Evolutionary conservation across 2,797 vertebrate genomes (phyloP), one percentile per base, ranked within the genome.

Genomic region (Taeniopygia guttata): DNA sequence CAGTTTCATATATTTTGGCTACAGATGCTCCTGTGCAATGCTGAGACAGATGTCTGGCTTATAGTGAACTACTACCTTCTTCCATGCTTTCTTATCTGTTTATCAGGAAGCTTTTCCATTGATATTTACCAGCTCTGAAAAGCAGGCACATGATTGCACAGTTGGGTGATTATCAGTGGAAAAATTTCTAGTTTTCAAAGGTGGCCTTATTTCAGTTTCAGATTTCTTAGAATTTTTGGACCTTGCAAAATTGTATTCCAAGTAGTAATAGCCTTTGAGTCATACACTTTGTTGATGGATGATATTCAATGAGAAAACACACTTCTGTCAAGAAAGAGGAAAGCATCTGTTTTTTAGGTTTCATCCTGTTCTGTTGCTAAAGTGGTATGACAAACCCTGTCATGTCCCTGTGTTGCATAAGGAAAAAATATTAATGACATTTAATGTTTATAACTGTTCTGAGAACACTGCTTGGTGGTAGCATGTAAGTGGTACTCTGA

Each of bases 401-500:
- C 36, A 42, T 0, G 8, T 92, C 10, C 16, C 23, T 48, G 15
- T 72, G 54, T 74, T 84, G 19, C 32, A 11, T 34, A 42, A 75
- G 8, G 26, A 70, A 87, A 84, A 85, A 70, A 46, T 43, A 45
- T 36, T 62, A 56, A 32, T n/a, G 25, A 29, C 5, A 19, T 58
- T 56, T 51, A 64, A 13, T 51, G 23, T 72, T 85, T 72, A 5
- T 83, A 45, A 40, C 12, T 40, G 29, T 45, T 73, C 25, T 62
- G 36, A 84, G 62, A 51, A 56, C 59, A 27, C 25, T 49, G 12
- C 42, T 56, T 58, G 42, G 10, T 77, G 27, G n/a, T 75, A 34
- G 30, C 0, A 1, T 49, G 17, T 52, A 58, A 59, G 75, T 54
- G 0, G 0, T 63, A 7, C 30, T 42, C 38, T 38, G 55, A 87